Conservation (phyloP, 2,888 invertebrate genomes). For the Andrena bucephala region DNA sequence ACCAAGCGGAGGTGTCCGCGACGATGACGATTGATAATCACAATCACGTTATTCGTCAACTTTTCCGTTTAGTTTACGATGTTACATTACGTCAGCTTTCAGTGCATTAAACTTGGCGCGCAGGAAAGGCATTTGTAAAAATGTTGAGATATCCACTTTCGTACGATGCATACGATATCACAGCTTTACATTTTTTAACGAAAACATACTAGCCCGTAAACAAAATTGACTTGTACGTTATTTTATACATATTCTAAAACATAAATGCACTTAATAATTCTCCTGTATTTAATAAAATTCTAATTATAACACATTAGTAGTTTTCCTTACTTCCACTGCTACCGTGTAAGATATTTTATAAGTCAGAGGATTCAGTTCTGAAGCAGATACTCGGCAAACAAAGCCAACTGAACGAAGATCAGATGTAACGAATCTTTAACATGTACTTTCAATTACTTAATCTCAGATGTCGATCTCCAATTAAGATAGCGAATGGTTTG, state of each 20-base stretch:
- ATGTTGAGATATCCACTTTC: not conserved
- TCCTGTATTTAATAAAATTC: conserved; percentile 35
- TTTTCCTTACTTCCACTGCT: conserved; percentile 1
- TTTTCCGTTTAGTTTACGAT: conserved; percentile 48
- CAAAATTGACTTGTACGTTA: not conserved
- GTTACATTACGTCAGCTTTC: conserved; percentile 30
- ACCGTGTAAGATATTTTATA: not conserved
- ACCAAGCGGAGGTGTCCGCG: conserved; percentile 88
- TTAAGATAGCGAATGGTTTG: not conserved
- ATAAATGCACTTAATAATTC: conserved; percentile 1
- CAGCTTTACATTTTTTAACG: conserved; percentile 25
- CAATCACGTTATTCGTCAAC: conserved; percentile 19
- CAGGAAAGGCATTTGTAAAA: conserved; percentile 21
- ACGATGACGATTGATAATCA: conserved; percentile 87
- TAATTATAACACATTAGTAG: not conserved
- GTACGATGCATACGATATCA: conserved; percentile 1
- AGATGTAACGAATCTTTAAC: not conserved
- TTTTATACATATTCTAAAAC: conserved; percentile 33
- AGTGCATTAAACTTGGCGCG: conserved; percentile 7
- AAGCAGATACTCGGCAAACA: not conserved
- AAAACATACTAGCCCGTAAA: conserved; percentile 1
- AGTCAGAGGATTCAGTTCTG: not conserved
- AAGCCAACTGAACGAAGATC: not conserved
- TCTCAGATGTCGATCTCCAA: not conserved
- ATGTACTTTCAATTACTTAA: not conserved